A percentile compares a stretch with the other conserved stretches of the same genome.
Conservation (phyloP, 2,888 invertebrate species). For the Scaptomyza tumidula region DNA sequence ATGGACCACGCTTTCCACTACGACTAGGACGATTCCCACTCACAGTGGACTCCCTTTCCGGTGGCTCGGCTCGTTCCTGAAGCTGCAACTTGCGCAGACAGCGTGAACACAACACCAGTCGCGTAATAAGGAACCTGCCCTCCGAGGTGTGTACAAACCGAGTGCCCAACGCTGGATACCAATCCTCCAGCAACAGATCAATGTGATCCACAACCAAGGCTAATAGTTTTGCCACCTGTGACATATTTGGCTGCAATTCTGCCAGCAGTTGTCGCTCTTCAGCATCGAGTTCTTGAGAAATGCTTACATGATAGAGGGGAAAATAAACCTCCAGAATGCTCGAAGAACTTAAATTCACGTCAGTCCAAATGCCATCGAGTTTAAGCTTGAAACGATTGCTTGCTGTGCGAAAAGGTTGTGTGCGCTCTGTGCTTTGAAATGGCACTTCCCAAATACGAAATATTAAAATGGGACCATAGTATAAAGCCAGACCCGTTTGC, state of each 20-base stretch:
- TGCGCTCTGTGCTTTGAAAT: conserved; percentile 84
- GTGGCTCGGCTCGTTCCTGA: conserved; percentile 76
- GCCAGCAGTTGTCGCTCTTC: conserved; percentile 79
- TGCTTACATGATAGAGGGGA: conserved; percentile 86
- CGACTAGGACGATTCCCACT: conserved; percentile 68
- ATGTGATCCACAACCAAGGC: conserved; percentile 97
- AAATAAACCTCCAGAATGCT: conserved; percentile 94
- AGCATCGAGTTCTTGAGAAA: conserved; percentile 87
- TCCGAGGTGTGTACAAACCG: conserved; percentile 99
- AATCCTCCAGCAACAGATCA: conserved; percentile 97
- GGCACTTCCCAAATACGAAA: conserved; percentile 93
- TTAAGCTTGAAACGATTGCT: conserved; percentile 88
- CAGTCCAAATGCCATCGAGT: conserved; percentile 94
- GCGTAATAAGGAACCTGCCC: conserved; percentile 96
- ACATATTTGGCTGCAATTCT: conserved; percentile 89
- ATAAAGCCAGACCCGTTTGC: conserved; percentile 95
- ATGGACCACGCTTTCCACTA: conserved; percentile 62
- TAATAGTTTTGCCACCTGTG: conserved; percentile 92
- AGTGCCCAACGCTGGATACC: conserved; percentile 98
- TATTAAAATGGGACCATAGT: conserved; percentile 92
- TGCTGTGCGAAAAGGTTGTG: conserved; percentile 86
- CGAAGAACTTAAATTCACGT: conserved; percentile 91
- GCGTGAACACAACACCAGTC: conserved; percentile 95
- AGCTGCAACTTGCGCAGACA: conserved; percentile 88
- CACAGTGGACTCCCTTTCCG: conserved; percentile 50